Base-by-base conservation (phyloP, 2,888 invertebrate genomes). In the Heliconius cydno region DNA sequence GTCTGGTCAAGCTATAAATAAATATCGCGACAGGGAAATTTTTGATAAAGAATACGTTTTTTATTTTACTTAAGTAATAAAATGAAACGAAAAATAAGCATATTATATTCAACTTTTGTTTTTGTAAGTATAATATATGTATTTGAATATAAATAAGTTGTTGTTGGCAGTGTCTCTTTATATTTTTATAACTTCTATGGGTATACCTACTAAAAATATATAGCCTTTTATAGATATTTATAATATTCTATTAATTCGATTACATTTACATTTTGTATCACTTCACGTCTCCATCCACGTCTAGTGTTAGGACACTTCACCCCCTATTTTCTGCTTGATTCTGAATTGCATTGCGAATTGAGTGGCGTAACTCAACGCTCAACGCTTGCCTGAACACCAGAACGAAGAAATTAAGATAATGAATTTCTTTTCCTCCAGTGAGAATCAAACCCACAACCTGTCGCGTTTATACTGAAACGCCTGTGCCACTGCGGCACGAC, bases 1-100 rank as follows among this genome's bases (percentile, higher is more conserved):
- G 80, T 80, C 81, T 78, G 63, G 78, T 77, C 76, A 70, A 66
- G 22, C 75, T 77, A 70, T 80, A 81, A 73, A 80, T 82, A 76
- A 72, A 82, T 79, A 77, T 75, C 76, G 71, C 28, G 68, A 77
- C 71, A 66, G 65, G 65, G 71, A 72, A 71, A 76, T 57, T 71
- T 52, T 71, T 78, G 57, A 73, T 77, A 77, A 80, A 30, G 57
- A 68, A 72, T 41, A 22, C 25, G 34, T 52, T 66, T 73, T 67
- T 66, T 78, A 38, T 67, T 66, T 78, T 28, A 15, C 25, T 73
- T 34, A 73, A 38, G 65, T 34, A 52, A 67, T 7, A 19, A 34
- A 52, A 73, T 34, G 10, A 30, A 76, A 67, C 52, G n/a, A 9
- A 10, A 76, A 52, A 66, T 28, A 52, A 46, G 46, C 30, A 22